A percentile compares a stretch with the other conserved stretches of the same genome.
These are phyloP conservation scores for Eristalis tenax DNA, from an alignment of 2,888 invertebrate genomes.

Conservation along the genomic window DNA sequence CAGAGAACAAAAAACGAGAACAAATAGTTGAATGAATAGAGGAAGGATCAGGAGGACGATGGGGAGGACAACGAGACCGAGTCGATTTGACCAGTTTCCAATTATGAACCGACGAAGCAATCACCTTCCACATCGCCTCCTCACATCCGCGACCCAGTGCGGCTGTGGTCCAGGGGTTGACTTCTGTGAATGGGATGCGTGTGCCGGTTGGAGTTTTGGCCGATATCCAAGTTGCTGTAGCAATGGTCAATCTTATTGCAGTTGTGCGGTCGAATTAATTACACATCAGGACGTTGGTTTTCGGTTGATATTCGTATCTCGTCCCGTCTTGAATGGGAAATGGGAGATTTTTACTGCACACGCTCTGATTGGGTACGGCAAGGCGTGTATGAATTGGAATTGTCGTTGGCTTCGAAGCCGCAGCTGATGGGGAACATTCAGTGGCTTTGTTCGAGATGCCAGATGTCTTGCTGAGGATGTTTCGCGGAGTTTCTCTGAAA, in stretches of 20 bases:
- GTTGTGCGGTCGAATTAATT: constrained; percentile 65
- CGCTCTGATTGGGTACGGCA: constrained; percentile 11
- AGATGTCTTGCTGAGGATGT: background rate
- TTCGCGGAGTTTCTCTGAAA: no score
- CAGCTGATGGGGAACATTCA: background rate
- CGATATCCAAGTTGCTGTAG: constrained; percentile 66
- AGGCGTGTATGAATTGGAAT: background rate
- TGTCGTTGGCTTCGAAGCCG: background rate
- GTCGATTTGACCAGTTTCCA: constrained; percentile 61
- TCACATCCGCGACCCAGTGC: constrained; percentile 3
- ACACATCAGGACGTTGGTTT: constrained; percentile 51
- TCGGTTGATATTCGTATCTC: constrained; percentile 27
- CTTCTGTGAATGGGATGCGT: constrained; percentile 32
- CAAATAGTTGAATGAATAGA: background rate
- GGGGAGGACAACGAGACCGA: constrained; percentile 2
- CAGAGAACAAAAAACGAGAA: background rate
- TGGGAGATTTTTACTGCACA: constrained; percentile 4
- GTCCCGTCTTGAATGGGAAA: constrained; percentile 4
- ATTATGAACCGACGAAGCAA: constrained; percentile 62
- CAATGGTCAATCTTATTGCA: constrained; percentile 69
- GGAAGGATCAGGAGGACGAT: background rate
- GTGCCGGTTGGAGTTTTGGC: constrained; percentile 38
- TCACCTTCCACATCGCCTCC: background rate
- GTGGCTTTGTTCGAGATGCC: background rate
- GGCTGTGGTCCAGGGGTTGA: background rate